These are phyloP conservation scores for Pocota personata DNA, from an alignment of 2,888 invertebrate genomes.

Conservation along the genomic window DNA sequence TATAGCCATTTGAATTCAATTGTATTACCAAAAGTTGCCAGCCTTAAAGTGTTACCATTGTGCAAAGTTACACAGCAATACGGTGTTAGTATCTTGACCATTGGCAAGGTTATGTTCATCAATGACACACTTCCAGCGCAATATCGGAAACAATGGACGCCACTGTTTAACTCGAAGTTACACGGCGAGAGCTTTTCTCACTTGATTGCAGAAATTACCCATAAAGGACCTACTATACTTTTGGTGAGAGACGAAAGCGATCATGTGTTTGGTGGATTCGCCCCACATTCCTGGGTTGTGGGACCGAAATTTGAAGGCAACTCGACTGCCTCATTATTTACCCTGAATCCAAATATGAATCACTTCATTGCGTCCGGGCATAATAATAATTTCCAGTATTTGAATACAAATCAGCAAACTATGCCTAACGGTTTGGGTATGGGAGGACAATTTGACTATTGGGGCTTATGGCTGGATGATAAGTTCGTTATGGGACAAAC, in stretches of 20 bases:
- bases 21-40: conserved; percentile 49
- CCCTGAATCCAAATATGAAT: conserved; percentile 89
- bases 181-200: conserved; percentile 94
- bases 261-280: conserved; percentile 93
- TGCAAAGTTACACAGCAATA: conserved; percentile 4
- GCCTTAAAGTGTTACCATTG: neutral
- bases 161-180: conserved; percentile 90
- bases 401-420: conserved; percentile 94
- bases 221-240: conserved; percentile 90
- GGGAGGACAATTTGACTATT: conserved; percentile 94
- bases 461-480: conserved; percentile 91
- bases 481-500: conserved; percentile 92
- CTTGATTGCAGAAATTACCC: conserved; percentile 87
- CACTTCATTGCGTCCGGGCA: conserved; percentile 89
- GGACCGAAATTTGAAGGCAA: conserved; percentile 89
- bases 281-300: conserved; percentile 88
- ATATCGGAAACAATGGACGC: conserved; percentile 90
- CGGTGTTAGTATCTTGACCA: conserved; percentile 82
- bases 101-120: conserved; percentile 89
- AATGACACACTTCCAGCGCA: conserved; percentile 89
- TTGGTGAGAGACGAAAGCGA: conserved; percentile 90
- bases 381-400: conserved; percentile 93
- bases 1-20: conserved; percentile 81
- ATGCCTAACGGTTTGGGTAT: conserved; percentile 95
- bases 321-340: conserved; percentile 90